Conservation (phyloP, 2,888 invertebrate species). For the Lasioglossum morio region DNA sequence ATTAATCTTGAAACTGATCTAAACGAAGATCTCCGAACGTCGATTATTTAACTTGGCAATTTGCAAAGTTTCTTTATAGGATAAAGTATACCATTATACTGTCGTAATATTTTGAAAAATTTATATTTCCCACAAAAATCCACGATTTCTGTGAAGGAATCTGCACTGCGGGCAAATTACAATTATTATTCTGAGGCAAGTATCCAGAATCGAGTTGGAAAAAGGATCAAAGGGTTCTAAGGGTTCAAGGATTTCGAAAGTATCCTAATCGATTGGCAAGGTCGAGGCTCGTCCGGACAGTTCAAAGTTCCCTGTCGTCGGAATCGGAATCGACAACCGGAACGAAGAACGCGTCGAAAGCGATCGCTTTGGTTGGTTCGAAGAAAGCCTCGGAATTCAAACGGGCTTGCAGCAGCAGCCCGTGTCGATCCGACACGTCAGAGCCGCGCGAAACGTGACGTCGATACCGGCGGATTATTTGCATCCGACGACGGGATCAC, state of each 20-base stretch:
- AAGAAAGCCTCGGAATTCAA: constrained; percentile 33
- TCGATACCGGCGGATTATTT: constrained; percentile 45
- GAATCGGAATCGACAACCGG: constrained; percentile 48
- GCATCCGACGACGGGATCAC: constrained; percentile 48
- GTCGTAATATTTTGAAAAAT: too few relatives aligned
- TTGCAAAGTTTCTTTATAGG: too few relatives aligned
- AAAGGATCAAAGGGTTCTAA: not conserved
- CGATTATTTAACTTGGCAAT: too few relatives aligned
- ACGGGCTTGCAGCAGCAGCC: not conserved
- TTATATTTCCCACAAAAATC: too few relatives aligned
- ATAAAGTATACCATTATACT: too few relatives aligned
- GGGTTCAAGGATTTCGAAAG: not conserved
- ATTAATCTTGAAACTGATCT: too few relatives aligned
- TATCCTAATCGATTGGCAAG: constrained; percentile 33
- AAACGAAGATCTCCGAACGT: too few relatives aligned
- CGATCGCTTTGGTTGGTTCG: constrained; percentile 54
- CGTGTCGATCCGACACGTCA: constrained; percentile 26
- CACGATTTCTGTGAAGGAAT: too few relatives aligned
- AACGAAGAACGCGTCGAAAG: constrained; percentile 36
- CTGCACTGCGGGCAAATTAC: not conserved
- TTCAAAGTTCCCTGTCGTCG: not conserved
- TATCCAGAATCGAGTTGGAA: not conserved
- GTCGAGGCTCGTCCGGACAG: not conserved
- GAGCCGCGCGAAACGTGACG: constrained; percentile 40
- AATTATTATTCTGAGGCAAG: not conserved